Percentiles rank a stretch among this genome's conserved stretches.
phyloP scores from a whole-genome alignment of 2,113 vertebrate genomes.

The Brachirus orientalis region DNA sequence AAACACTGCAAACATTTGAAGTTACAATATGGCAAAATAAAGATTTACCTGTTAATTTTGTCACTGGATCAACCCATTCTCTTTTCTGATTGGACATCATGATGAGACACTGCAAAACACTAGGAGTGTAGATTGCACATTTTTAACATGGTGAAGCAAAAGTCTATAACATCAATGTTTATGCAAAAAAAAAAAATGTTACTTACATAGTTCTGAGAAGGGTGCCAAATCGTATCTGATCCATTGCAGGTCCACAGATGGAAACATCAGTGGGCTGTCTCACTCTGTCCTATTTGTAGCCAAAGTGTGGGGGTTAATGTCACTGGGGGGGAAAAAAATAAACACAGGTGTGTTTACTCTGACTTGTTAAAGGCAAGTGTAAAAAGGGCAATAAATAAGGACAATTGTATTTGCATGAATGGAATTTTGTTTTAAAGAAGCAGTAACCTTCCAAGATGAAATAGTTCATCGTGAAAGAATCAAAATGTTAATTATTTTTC shows the following conservation, averaged over 20 bases:
- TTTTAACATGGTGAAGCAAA: background rate
- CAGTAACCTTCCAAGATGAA: background rate
- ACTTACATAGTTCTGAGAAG: conserved; percentile 29
- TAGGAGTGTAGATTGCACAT: conserved; percentile 6
- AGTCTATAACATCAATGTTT: background rate
- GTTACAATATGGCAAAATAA: background rate
- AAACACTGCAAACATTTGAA: background rate
- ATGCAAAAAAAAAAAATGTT: background rate
- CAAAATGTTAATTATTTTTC: background rate
- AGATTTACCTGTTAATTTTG: conserved; percentile 55
- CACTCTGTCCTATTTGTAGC: conserved; percentile 32
- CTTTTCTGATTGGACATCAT: conserved; percentile 44
- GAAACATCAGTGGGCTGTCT: background rate
- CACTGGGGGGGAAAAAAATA: background rate
- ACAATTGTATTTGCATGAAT: conserved; percentile 22
- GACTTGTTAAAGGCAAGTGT: conserved; percentile 32
- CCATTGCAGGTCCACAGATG: conserved; percentile 6
- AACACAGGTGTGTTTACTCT: conserved; percentile 69
- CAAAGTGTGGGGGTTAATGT: background rate
- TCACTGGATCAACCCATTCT: conserved; percentile 53
- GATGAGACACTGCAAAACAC: conserved; percentile 36
- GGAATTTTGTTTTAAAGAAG: too few relatives aligned
- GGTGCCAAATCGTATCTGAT: background rate
- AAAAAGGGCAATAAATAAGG: conserved; percentile 30
- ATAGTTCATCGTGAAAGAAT: too few relatives aligned